phyloP scores from a whole-genome alignment of 92 coral and sea anemone species.

The Diadumene lineata region DNA sequence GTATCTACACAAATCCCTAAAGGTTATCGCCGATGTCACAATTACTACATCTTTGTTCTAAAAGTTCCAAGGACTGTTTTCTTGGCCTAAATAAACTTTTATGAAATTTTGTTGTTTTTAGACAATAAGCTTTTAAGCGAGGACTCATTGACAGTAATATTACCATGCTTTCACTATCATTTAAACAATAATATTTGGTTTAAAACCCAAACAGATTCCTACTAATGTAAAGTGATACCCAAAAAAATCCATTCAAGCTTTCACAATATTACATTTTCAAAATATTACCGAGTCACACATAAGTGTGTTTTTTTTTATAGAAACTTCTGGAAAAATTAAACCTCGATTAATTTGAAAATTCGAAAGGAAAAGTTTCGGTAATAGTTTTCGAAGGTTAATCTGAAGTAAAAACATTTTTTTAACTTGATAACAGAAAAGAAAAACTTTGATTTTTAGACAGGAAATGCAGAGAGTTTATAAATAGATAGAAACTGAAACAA shows the following conservation, averaged over 20 bases:
- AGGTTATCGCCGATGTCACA: not conserved
- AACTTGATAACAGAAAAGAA: slow-evolving; percentile 1
- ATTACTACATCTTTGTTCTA: not conserved
- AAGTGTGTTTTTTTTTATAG: no score
- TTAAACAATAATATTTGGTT: slow-evolving; percentile 2
- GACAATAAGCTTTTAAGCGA: not conserved
- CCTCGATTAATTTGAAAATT: no score
- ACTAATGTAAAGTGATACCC: not conserved
- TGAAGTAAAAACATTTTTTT: not conserved
- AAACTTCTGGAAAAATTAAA: no score
- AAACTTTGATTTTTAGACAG: not conserved
- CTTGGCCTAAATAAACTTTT: not conserved
- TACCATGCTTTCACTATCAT: slow-evolving; percentile 2
- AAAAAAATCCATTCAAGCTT: not conserved
- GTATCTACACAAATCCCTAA: not conserved
- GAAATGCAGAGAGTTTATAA: not conserved
- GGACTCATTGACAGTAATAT: not conserved
- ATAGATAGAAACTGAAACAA: slow-evolving; percentile 13
- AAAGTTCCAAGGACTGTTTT: not conserved
- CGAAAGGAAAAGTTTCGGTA: no score
- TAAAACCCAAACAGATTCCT: not conserved
- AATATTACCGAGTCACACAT: no score
- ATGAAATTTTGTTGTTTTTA: not conserved
- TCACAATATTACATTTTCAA: no score
- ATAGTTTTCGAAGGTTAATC: not conserved